Conservation (phyloP, 2,113 vertebrate species). For the Alethe castanea region DNA sequence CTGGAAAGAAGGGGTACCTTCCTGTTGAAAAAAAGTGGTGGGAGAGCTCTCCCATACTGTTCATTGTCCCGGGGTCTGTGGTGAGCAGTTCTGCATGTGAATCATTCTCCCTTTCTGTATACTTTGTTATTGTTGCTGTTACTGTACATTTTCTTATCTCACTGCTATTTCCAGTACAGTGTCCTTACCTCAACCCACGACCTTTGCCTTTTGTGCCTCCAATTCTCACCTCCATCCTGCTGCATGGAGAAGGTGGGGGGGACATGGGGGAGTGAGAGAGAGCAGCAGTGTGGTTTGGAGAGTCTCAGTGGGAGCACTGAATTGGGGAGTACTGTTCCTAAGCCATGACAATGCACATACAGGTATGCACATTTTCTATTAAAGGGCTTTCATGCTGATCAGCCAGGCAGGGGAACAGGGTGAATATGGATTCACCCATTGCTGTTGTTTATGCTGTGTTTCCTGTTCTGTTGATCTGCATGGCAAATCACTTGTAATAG, state of each 20-base stretch:
- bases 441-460: neutral
- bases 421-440: neutral
- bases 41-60: neutral
- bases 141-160: neutral
- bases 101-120: neutral
- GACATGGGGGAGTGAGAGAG: neutral
- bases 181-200: neutral
- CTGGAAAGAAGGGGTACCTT: neutral
- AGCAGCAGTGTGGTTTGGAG: neutral
- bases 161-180: neutral
- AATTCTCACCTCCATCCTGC: neutral
- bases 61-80: neutral
- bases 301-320: neutral
- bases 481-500: accelerated
- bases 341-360: neutral
- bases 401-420: neutral
- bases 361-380: neutral
- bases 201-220: neutral
- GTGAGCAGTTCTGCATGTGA: neutral
- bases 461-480: neutral
- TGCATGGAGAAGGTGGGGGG: accelerated
- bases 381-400: neutral
- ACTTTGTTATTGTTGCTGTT: neutral
- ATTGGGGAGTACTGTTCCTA: neutral
- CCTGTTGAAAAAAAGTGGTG: neutral